Evolutionary conservation across 2,888 invertebrate species (phyloP).

Genomic region (Cartodere bifasciata): DNA sequence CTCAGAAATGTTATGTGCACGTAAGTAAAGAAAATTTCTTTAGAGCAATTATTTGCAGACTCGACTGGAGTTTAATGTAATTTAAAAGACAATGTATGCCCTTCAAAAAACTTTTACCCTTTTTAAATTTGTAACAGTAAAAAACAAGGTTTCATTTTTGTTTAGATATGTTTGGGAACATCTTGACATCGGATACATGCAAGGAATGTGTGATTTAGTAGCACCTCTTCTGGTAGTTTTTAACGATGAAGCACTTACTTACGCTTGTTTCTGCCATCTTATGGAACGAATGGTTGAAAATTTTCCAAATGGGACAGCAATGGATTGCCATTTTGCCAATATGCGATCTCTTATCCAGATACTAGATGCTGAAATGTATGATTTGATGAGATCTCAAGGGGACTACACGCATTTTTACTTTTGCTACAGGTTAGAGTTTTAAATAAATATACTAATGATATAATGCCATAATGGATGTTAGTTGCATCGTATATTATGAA

Average conservation of each 20-base stretch:
- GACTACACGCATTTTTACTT: constrained; percentile 97
- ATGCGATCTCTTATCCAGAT: constrained; percentile 86
- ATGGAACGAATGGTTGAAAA: constrained; percentile 88
- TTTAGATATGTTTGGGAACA: constrained; percentile 92
- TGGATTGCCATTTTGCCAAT: constrained; percentile 93
- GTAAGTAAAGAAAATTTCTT: constrained; percentile 41
- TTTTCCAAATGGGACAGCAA: constrained; percentile 84
- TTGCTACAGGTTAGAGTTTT: no score
- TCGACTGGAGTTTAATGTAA: not conserved
- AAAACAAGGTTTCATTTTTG: constrained; percentile 2
- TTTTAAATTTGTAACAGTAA: not conserved
- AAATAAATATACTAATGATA: no score
- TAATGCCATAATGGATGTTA: no score
- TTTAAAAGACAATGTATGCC: not conserved
- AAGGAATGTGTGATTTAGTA: constrained; percentile 94
- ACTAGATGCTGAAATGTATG: constrained; percentile 85
- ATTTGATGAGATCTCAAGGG: constrained; percentile 87
- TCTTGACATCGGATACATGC: constrained; percentile 88
- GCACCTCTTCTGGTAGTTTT: constrained; percentile 86
- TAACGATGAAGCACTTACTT: constrained; percentile 82
- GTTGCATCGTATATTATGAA: no score
- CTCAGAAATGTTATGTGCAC: constrained; percentile 92
- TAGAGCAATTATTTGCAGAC: constrained; percentile 4
- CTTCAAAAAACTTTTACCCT: not conserved
- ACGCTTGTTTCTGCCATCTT: constrained; percentile 80